Evolutionary conservation across 2,888 invertebrate genomes (phyloP), one percentile per base, ranked within the genome.

Genomic region (Spodoptera picta): DNA sequence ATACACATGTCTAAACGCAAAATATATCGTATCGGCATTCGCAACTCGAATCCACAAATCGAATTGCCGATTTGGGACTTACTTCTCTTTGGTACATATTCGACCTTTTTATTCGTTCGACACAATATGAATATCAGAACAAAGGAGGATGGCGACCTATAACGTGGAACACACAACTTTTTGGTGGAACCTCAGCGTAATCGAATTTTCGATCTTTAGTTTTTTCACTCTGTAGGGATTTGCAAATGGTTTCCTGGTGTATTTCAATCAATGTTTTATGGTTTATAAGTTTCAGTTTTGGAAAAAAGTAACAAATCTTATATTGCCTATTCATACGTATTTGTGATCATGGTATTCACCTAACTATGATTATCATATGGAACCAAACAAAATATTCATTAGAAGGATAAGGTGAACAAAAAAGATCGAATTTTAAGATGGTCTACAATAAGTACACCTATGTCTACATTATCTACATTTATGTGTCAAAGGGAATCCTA

Each of bases 21-120:
- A 60, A 58, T 43, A 59, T 59, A 46, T 49, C 46, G 41, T 64
- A 64, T 56, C 42, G 24, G n/a, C 55, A 58, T 62, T 58, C 54
- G 64, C 27, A 62, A 60, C 61, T 67, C 36, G 31, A 36, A 52
- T 14, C 66, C 41, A 58, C 53, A 58, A 66, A 71, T 71, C 42
- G 57, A 77, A 74, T 73, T 62, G 60, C 53, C 52, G 51, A 55
- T 60, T 60, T 43, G 77, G 64, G 68, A 76, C 57, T 60, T 62
- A 47, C 52, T 59, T 64, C 23, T 42, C 41, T 12, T 52, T 60
- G 65, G 60, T 60, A 56, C 49, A 51, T 31, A 60, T 44, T 55
- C 47, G 24, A 72, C 77, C 59, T 58, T 72, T 74, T 73, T 77
- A 77, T 68, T 54, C 23, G 49, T 31, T 50, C 31, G 24, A 49